Percentiles rank a stretch among this genome's conserved stretches.
These are phyloP conservation scores for Cyprinella venusta DNA, from an alignment of 2,797 vertebrate species.

Conservation along the genomic window DNA sequence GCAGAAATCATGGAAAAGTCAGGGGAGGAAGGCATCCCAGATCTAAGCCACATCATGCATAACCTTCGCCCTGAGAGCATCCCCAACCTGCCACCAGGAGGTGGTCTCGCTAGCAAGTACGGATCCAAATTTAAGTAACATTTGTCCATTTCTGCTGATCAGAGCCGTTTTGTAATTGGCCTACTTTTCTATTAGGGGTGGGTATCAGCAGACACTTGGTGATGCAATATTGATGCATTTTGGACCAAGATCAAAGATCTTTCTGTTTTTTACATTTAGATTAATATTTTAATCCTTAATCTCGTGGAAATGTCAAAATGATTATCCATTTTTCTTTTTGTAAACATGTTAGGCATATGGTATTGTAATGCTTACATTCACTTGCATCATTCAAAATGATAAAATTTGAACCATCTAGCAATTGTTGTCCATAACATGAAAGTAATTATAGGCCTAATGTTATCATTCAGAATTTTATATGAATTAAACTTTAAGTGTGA, in stretches of 20 bases:
- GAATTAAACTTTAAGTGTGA: background rate
- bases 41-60: constrained; percentile 95
- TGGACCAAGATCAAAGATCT: background rate
- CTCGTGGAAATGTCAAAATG: background rate
- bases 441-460: too few species aligned
- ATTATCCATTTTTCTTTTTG: background rate
- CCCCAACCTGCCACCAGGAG: constrained; percentile 96
- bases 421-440: background rate
- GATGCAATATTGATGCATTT: background rate
- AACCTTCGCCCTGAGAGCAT: constrained; percentile 95
- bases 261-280: background rate
- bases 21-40: constrained; percentile 91
- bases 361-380: background rate
- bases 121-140: constrained; percentile 14
- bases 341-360: background rate
- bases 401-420: background rate
- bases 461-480: background rate
- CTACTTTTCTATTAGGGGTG: background rate
- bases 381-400: background rate
- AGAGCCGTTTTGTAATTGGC: background rate
- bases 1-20: constrained; percentile 93
- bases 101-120: constrained; percentile 98
- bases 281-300: background rate
- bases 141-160: background rate
- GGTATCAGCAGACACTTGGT: background rate